Evolutionary conservation across 2,113 vertebrate genomes (phyloP).

Genomic region (Bubo bubo): DNA sequence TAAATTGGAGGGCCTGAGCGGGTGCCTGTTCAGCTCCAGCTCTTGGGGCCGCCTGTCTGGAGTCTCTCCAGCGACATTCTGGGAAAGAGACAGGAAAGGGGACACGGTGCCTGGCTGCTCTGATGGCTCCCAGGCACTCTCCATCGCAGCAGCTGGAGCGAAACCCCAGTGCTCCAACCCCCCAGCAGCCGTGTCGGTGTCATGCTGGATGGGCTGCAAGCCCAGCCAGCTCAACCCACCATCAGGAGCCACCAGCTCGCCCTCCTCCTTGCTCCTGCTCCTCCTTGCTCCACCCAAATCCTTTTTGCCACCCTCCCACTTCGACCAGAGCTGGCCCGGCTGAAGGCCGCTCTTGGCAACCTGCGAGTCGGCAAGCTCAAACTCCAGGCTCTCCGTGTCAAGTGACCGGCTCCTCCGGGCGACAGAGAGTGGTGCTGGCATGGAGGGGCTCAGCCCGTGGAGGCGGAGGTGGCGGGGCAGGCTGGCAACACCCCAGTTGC

Average conservation of each 20-base stretch:
- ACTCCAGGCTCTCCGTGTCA: constrained; percentile 88
- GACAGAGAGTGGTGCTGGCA: constrained; percentile 80
- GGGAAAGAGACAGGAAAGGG: constrained; percentile 13
- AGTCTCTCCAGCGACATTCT: neutral
- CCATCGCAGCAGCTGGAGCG: fast-evolving
- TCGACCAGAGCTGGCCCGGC: constrained; percentile 8
- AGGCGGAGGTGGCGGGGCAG: constrained; percentile 88
- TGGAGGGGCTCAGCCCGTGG: constrained; percentile 77
- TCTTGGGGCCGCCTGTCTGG: constrained; percentile 17
- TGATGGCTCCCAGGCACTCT: neutral
- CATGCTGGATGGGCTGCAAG: neutral
- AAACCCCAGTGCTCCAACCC: constrained; percentile 24
- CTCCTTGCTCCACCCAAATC: constrained; percentile 51
- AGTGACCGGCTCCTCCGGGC: constrained; percentile 91
- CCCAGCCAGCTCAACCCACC: constrained; percentile 55
- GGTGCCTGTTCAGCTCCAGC: constrained; percentile 26
- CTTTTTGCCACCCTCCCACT: constrained; percentile 33
- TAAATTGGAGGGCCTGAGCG: constrained; percentile 71
- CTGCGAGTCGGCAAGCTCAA: constrained; percentile 76
- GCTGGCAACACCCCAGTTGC: constrained; percentile 89
- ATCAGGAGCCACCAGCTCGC: constrained; percentile 33
- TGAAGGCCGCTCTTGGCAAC: constrained; percentile 33
- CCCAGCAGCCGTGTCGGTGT: neutral
- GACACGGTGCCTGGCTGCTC: neutral
- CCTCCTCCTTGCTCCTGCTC: constrained; percentile 37